Evolutionary conservation across 2,888 invertebrate genomes (phyloP).

Genomic region (Lampropteryx suffumata): DNA sequence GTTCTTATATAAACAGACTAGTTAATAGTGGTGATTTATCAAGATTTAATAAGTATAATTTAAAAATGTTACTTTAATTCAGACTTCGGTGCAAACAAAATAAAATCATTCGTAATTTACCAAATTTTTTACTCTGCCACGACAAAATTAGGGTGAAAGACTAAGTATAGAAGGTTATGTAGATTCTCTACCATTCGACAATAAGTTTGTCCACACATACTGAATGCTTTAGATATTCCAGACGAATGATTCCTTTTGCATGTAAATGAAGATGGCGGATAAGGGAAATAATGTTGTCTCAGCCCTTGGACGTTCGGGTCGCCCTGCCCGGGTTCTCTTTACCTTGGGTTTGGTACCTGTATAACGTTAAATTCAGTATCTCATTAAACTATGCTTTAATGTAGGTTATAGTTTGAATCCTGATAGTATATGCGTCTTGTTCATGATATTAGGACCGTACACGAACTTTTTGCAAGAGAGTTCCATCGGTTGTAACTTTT

Average conservation of each 20-base stretch:
- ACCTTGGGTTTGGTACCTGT: background rate
- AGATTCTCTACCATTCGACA: background rate
- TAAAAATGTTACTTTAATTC: too few relatives aligned
- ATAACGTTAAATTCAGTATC: background rate
- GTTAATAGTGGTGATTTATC: too few relatives aligned
- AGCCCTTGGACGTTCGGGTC: background rate
- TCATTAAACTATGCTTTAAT: background rate
- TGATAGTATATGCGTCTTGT: too few relatives aligned
- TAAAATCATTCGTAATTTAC: too few relatives aligned
- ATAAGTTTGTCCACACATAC: background rate
- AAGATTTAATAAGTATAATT: too few relatives aligned
- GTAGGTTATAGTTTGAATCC: background rate
- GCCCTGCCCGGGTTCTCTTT: background rate
- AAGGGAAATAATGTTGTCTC: constrained; percentile 11
- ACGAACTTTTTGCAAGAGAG: too few relatives aligned
- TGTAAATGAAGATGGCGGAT: constrained; percentile 16
- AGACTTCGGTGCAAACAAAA: too few relatives aligned
- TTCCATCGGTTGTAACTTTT: too few relatives aligned
- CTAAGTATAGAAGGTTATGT: background rate
- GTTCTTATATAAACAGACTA: too few relatives aligned
- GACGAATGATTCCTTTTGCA: constrained; percentile 8
- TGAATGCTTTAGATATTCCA: constrained; percentile 1
- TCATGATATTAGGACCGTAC: too few relatives aligned
- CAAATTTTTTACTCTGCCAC: too few relatives aligned
- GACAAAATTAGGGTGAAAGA: too few relatives aligned